Evolutionary conservation across 2,797 vertebrate genomes (phyloP).

Genomic region (Thamnophis elegans): DNA sequence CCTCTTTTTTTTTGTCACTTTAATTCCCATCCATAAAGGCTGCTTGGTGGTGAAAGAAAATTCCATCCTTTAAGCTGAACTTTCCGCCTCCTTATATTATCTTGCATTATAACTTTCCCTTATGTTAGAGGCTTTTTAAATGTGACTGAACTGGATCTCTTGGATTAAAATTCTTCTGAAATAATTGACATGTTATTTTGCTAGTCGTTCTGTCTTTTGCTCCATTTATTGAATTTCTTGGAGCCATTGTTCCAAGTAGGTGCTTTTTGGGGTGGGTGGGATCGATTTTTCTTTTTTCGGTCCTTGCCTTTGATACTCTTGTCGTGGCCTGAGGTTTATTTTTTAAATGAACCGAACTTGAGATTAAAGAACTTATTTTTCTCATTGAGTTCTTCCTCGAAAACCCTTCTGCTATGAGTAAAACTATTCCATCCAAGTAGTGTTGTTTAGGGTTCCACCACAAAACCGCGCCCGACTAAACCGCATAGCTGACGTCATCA

Average conservation of each 20-base stretch:
- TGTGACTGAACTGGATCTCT: constrained; percentile 7
- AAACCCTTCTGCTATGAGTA: neutral
- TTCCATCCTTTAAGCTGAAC: neutral
- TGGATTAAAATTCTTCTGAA: constrained; percentile 17
- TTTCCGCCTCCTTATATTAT: neutral
- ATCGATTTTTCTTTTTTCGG: no score
- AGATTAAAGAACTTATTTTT: neutral
- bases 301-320: neutral
- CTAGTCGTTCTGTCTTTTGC: neutral
- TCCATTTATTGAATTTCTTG: constrained; percentile 4
- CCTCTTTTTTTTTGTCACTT: neutral
- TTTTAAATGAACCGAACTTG: neutral
- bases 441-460: no score
- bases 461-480: no score
- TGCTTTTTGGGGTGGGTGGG: neutral
- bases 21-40: neutral
- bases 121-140: neutral
- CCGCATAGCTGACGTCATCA: no score
- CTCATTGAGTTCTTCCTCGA: neutral
- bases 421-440: neutral
- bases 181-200: constrained; percentile 7
- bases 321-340: neutral
- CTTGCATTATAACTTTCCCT: neutral
- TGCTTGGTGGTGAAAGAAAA: neutral
- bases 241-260: neutral